phyloP scores from a whole-genome alignment of 2,888 invertebrate species.

The Amblyjoppa proteus region DNA sequence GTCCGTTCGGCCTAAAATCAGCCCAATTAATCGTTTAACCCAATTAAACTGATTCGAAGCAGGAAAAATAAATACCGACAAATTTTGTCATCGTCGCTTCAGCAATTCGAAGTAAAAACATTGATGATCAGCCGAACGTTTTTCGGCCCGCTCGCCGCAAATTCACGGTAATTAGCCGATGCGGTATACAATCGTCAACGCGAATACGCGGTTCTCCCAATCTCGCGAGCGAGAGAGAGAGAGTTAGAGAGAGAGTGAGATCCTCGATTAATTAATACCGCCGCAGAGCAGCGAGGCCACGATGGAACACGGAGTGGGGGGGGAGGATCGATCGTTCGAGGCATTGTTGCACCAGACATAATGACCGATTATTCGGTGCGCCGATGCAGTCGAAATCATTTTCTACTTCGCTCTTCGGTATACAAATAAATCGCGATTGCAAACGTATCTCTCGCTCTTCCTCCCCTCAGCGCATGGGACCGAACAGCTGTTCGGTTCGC shows the following conservation, averaged over 20 bases:
- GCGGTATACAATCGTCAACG: constrained; percentile 13
- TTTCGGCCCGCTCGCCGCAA: background rate
- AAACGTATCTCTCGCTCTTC: background rate
- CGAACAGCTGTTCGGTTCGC: no score
- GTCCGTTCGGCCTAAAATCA: background rate
- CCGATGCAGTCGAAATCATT: background rate
- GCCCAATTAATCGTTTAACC: background rate
- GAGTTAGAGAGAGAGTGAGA: background rate
- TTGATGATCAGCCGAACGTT: constrained; percentile 18
- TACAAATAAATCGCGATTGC: background rate
- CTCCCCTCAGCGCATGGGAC: no score
- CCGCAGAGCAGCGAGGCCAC: constrained; percentile 4
- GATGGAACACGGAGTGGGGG: background rate
- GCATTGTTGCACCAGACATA: constrained; percentile 1
- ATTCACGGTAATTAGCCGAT: constrained; percentile 30
- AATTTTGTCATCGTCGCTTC: background rate
- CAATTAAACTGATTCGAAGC: background rate
- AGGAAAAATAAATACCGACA: background rate
- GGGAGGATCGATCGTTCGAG: constrained; percentile 29
- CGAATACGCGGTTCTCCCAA: constrained; percentile 53
- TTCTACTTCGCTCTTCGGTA: background rate
- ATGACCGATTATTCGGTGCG: background rate
- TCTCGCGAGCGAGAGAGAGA: background rate
- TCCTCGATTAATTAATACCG: constrained; percentile 55
- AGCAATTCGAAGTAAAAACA: background rate